Evolutionary conservation across 2,797 vertebrate species (phyloP).

Genomic region (Perodicticus potto): DNA sequence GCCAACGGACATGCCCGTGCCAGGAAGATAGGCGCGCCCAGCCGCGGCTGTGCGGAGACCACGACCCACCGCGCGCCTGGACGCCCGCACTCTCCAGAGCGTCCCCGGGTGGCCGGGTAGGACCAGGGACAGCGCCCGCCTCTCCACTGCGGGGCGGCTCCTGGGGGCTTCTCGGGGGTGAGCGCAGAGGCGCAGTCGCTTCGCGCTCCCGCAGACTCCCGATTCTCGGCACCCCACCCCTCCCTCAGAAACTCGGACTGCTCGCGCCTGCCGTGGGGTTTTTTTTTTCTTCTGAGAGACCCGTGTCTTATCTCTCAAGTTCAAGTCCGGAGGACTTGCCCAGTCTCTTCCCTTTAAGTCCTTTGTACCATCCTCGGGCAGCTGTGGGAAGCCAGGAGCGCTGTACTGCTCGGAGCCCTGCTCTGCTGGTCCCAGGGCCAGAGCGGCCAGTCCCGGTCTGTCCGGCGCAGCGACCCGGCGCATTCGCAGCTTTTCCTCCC

Average conservation of each 20-base stretch:
- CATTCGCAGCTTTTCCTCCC: background rate
- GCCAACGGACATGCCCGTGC: background rate
- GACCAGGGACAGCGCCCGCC: conserved; percentile 48
- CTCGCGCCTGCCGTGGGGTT: background rate
- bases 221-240: conserved; percentile 11
- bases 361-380: conserved; percentile 1
- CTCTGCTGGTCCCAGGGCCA: conserved; percentile 37
- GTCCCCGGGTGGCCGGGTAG: conserved; percentile 77
- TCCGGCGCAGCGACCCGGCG: conserved; percentile 55
- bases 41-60: background rate
- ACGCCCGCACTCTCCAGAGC: conserved; percentile 27
- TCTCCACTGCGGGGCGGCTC: conserved; percentile 68
- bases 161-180: background rate
- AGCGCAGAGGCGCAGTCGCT: conserved; percentile 66
- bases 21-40: background rate
- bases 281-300: background rate
- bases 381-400: conserved; percentile 12
- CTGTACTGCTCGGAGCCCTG: conserved; percentile 8
- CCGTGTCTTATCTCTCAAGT: conserved; percentile 62
- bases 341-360: conserved; percentile 63
- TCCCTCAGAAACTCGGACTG: conserved; percentile 42
- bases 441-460: conserved; percentile 18
- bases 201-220: background rate
- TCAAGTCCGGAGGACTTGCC: conserved; percentile 73
- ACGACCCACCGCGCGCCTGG: accelerated